Evolutionary conservation across 2,797 vertebrate genomes (phyloP).

Genomic region (Catostomus latipinnis): DNA sequence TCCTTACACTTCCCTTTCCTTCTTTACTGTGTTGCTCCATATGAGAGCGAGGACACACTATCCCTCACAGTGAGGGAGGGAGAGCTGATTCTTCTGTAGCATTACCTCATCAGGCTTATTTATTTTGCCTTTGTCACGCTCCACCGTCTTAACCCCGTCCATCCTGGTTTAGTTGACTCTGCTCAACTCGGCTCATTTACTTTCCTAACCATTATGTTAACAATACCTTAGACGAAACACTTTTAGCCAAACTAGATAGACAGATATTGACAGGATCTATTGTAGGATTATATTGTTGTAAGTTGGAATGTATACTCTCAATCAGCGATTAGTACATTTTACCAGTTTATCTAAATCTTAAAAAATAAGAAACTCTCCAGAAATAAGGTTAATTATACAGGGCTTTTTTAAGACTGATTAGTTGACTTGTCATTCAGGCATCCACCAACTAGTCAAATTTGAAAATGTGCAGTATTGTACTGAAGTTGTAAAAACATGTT

Average conservation of each 20-base stretch:
- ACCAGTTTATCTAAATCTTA: too few relatives aligned
- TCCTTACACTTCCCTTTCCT: background rate
- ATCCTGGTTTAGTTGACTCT: slow-evolving; percentile 33
- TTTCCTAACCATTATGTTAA: slow-evolving; percentile 12
- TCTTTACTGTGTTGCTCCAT: slow-evolving; percentile 8
- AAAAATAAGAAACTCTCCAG: too few relatives aligned
- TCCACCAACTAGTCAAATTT: too few relatives aligned
- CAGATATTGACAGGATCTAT: background rate
- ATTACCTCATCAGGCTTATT: slow-evolving; percentile 75
- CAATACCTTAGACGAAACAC: background rate
- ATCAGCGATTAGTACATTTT: too few relatives aligned
- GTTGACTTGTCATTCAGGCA: too few relatives aligned
- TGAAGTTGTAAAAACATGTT: background rate
- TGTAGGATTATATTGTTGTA: background rate
- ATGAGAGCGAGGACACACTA: slow-evolving; percentile 35
- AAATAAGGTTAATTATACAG: too few relatives aligned
- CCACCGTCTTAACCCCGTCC: slow-evolving; percentile 53
- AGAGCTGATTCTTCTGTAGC: slow-evolving; percentile 52
- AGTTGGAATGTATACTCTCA: background rate
- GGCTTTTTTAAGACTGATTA: too few relatives aligned
- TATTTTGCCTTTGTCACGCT: slow-evolving; percentile 68
- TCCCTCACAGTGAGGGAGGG: slow-evolving; percentile 59
- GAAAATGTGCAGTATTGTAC: too few relatives aligned
- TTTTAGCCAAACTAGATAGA: background rate
- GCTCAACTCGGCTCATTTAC: background rate